Base-by-base conservation (phyloP, 2,113 vertebrate species). In the Takifugu flavidus region DNA sequence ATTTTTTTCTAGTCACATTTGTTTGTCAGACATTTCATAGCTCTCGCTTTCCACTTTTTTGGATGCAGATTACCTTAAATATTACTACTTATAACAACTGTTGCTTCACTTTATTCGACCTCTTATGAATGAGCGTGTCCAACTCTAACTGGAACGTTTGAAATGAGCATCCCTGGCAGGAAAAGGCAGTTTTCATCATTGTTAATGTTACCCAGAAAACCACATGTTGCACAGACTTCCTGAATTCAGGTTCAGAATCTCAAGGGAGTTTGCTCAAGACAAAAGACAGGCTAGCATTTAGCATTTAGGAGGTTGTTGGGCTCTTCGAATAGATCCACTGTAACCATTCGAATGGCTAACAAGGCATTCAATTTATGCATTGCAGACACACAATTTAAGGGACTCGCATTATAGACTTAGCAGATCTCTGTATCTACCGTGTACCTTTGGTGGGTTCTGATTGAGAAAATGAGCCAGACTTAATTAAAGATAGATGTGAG, bases 401-500 rank as follows among this genome's bases (percentile, higher is more conserved):
- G 49, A 7, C 15, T 34, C 61, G 6, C 55, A 27, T 56, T 62
- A 26, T 63, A 4, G 28, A 64, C 65, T 45, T 28, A 62, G 43
- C 8, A 25, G 39, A 46, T 56, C 26, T 55, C 42, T 42, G 47
- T 52, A 54, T 77, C 46, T 55, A 25, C 59, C 63, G 42, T 15
- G 14, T 39, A 39, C 34, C 11, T 49, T 56, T 13, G 4, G 11
- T 53, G 62, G 34, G 62, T 64, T 52, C 34, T 47, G 25, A 61
- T 62, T 53, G 62, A 65, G 62, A 72, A 70, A 75, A 72, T 63
- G 56, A 75, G 50, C 5, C 51, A 26, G 56, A 62, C 56, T 44
- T 72, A 59, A 85, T 85, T 86, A 80, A 62, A 49, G 52, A 74
- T 78, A 77, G 82, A 87, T 78, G 72, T 42, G 4, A 68, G 81